A percentile compares a stretch with the other conserved stretches of the same genome.
phyloP scores from a whole-genome alignment of 2,888 invertebrate species.

The Drosophila picticornis region DNA sequence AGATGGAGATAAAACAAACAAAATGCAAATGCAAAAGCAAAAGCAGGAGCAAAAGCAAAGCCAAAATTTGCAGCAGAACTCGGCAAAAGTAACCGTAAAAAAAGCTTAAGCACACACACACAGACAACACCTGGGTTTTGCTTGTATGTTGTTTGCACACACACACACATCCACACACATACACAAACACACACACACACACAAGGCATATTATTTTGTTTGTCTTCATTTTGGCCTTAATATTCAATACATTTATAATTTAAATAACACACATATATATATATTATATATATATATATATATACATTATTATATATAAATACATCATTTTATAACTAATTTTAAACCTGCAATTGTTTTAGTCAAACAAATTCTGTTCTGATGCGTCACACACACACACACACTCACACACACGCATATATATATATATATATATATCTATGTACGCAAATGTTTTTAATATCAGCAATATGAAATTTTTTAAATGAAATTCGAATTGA shows the following conservation, averaged over 20 bases:
- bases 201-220: slow-evolving; percentile 4
- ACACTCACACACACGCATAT: background rate
- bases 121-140: slow-evolving; percentile 32
- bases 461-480: slow-evolving; percentile 19
- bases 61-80: slow-evolving; percentile 14
- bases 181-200: slow-evolving; percentile 26
- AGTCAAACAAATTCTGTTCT: slow-evolving; percentile 16
- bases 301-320: slow-evolving; percentile 28
- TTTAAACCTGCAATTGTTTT: slow-evolving; percentile 19
- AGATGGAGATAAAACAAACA: slow-evolving; percentile 14
- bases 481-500: slow-evolving; percentile 26
- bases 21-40: slow-evolving; percentile 1
- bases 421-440: background rate
- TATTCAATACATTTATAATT: slow-evolving; percentile 22
- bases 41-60: background rate
- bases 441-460: slow-evolving; percentile 9
- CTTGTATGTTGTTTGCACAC: slow-evolving; percentile 50
- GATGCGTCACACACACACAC: background rate
- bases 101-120: slow-evolving; percentile 4
- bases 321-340: slow-evolving; percentile 21
- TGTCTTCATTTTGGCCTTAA: slow-evolving; percentile 38
- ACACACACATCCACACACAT: slow-evolving; percentile 25
- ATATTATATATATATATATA: slow-evolving; percentile 26
- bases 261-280: background rate
- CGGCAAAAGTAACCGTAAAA: slow-evolving; percentile 13